Evolutionary conservation across 2,113 vertebrate species (phyloP), one percentile per base, ranked within the genome.

Genomic region (Patagioenas fasciata): DNA sequence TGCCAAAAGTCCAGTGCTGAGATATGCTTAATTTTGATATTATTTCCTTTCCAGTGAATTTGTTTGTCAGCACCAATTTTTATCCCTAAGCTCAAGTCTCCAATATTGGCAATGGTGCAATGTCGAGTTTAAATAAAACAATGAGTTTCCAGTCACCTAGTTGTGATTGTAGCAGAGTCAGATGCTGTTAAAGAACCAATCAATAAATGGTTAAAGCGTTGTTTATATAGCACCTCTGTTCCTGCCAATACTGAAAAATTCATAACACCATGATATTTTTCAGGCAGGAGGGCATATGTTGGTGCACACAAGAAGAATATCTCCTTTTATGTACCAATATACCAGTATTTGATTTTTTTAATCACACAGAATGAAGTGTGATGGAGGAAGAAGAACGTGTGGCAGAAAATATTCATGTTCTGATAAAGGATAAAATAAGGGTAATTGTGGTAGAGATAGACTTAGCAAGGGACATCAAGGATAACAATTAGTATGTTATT

Each of bases 221-320:
- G 74, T 93, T 95, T 95, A 87, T 88, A 54, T 69, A 93, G 81
- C 36, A 89, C 87, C 58, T 91, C 81, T 85, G 65, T 87, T 94
- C 26, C 62, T 93, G 54, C 80, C 93, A 91, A 91, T 85, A 65
- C 79, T 95, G 91, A 91, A 96, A 91, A 95, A 95, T 88, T 95
- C 62, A 73, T 95, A 87, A 40, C 31, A 65, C 38, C 38, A 40
- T 67, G 84, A 84, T 24, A 28, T 91, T 96, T 93, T 95, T 67
- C 89, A 93, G 77, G 48, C 44, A 74, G 73, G 71, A 18, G 2
- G 67, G 73, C 32, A 12, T 64, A 77, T 65, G 53, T 86, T 88
- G 77, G 29, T 89, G 57, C 29, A 87, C 75, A 44, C 61, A 64
- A 79, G 70, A 92, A 92, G 83, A 71, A 5, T 25, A 53, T 36